Base-by-base conservation (phyloP, 2,113 vertebrate genomes). In the Haplochromis burtoni region DNA sequence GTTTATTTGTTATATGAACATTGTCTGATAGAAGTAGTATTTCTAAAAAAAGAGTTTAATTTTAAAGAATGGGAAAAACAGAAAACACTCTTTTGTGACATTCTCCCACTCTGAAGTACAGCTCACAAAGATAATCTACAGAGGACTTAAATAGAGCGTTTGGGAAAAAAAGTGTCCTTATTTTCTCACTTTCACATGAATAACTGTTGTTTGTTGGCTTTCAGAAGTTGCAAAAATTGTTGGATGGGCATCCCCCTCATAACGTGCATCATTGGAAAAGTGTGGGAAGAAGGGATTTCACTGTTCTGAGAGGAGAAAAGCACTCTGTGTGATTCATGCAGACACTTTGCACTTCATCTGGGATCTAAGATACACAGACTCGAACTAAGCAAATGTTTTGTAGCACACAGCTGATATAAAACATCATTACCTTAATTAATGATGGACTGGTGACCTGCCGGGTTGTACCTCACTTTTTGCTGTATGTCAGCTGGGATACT, bases 231-330 rank as follows among this genome's bases (percentile, higher is more conserved):
- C 24, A 81, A 47, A 59, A 68, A 61, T 29, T 45, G 38, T 31
- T 61, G 21, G 5, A 42, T 42, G 33, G 24, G 10, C 33, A 42
- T 49, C 71, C 42, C 71, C 71, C 71, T 49, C 71, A 78, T 24
- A 78, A 19, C 1, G 7, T 47, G 42, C 42, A 49, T 49, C 16
- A 8, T 29, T 76, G 24, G 24, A 29, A 47, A 76, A 42, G 42
- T 49, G 42, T 78, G 71, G 71, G 71, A 78, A 78, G 71, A 49
- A 78, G 71, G 71, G 71, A 78, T 49, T 78, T 78, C 71, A 78
- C 42, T 78, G 71, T 78, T 78, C 71, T 78, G 71, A 78, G 42
- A 78, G 42, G 71, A 78, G 42, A 78, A 78, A 49, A 78, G 24
- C 42, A 49, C 24, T 76, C 26, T 49, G 24, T 78, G 24, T 78